Conservation (phyloP, 2,113 vertebrate genomes). For the Tyto alba region DNA sequence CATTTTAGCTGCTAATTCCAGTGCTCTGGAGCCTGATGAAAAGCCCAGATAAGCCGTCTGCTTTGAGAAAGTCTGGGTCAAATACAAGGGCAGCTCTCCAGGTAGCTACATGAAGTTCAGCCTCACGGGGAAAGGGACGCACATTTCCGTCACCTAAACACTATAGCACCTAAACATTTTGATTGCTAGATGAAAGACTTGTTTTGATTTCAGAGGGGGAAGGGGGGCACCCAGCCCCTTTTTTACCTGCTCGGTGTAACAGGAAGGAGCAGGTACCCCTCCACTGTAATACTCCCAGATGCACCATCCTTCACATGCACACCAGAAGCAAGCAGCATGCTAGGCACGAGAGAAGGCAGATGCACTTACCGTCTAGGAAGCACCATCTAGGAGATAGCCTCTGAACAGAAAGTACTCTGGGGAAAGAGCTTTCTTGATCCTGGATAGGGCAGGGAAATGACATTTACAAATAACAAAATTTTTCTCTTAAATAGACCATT, state of each 20-base stretch:
- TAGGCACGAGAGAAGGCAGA: not conserved
- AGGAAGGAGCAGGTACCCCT: not conserved
- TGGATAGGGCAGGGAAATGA: conserved; percentile 10
- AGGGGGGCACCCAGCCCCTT: not conserved
- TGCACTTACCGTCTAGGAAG: conserved; percentile 96
- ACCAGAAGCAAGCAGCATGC: not conserved
- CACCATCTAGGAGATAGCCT: conserved; percentile 94
- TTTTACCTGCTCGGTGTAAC: not conserved
- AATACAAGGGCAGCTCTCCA: not conserved
- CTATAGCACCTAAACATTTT: not conserved
- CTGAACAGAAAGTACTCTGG: conserved; percentile 82
- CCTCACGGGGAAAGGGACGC: not conserved
- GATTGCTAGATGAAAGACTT: not conserved
- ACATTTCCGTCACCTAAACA: not conserved
- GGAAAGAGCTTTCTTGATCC: conserved; percentile 84
- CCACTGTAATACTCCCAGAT: no score
- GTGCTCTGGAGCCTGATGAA: not conserved
- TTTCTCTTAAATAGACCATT: not conserved
- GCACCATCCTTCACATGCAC: not conserved
- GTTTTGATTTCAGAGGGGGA: not conserved
- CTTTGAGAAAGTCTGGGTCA: not conserved
- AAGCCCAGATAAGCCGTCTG: not conserved
- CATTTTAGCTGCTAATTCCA: not conserved
- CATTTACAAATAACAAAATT: not conserved
- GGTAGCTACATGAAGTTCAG: not conserved